Evolutionary conservation across 2,797 vertebrate species (phyloP).

Genomic region (Centropyge bicolor): DNA sequence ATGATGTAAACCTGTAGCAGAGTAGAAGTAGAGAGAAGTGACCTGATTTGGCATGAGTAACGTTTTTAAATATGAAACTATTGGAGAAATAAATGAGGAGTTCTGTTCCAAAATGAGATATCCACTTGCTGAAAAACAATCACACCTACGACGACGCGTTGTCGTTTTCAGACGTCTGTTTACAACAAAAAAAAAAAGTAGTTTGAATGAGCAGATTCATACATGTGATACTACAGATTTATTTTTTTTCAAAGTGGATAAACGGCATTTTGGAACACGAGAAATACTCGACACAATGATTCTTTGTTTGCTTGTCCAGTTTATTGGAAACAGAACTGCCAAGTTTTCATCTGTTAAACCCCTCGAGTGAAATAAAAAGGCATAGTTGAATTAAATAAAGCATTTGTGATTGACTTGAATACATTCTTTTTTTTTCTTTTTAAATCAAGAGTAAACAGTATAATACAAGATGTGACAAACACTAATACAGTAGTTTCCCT

Average conservation of each 20-base stretch:
- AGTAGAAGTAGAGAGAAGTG: slow-evolving; percentile 56
- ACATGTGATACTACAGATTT: slow-evolving; percentile 22
- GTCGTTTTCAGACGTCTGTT: slow-evolving; percentile 50
- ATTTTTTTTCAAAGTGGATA: slow-evolving; percentile 51
- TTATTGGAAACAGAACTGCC: slow-evolving; percentile 80
- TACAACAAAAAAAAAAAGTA: slow-evolving; percentile 32
- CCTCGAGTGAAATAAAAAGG: slow-evolving; percentile 83
- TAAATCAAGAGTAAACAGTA: slow-evolving; percentile 44
- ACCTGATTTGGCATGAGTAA: slow-evolving; percentile 43
- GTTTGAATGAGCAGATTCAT: slow-evolving; percentile 33
- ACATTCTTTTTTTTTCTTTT: slow-evolving; percentile 61
- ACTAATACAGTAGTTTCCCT: background rate
- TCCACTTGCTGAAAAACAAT: slow-evolving; percentile 63
- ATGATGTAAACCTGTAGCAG: slow-evolving; percentile 66
- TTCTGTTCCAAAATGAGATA: slow-evolving; percentile 52
- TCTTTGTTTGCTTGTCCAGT: slow-evolving; percentile 75
- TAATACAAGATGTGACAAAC: slow-evolving; percentile 18
- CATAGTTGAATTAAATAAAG: slow-evolving; percentile 84
- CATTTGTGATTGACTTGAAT: slow-evolving; percentile 76
- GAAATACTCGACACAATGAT: slow-evolving; percentile 22
- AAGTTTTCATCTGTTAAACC: slow-evolving; percentile 78
- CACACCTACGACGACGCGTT: slow-evolving; percentile 22
- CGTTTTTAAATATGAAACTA: background rate
- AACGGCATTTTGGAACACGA: slow-evolving; percentile 62
- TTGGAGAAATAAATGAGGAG: slow-evolving; percentile 33